phyloP scores from a whole-genome alignment of 2,888 invertebrate species.

The Eumacrocentrus americanus region DNA sequence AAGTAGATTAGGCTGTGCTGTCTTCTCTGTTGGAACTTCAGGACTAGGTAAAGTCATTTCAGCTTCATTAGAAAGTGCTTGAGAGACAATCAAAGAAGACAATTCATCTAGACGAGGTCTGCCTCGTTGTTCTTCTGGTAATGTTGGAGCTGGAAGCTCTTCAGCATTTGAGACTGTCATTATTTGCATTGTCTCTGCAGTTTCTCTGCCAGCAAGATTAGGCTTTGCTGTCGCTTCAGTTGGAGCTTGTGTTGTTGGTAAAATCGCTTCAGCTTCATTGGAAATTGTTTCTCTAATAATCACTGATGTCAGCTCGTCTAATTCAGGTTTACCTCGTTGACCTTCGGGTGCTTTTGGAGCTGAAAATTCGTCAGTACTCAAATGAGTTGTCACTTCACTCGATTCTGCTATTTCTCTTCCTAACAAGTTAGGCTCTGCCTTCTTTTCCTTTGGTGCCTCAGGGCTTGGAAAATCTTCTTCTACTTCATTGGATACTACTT shows the following conservation, averaged over 20 bases:
- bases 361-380: conserved; percentile 30
- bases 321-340: conserved; percentile 29
- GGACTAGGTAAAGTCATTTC: conserved; percentile 41
- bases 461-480: conserved; percentile 37
- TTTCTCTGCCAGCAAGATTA: conserved; percentile 45
- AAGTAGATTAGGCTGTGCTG: conserved; percentile 54
- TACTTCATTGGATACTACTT: conserved; percentile 42
- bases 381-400: conserved; percentile 39
- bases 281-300: conserved; percentile 43
- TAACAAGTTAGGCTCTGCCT: conserved; percentile 53
- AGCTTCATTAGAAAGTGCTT: conserved; percentile 42
- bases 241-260: conserved; percentile 31
- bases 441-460: conserved; percentile 47
- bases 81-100: conserved; percentile 44
- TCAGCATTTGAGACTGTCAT: conserved; percentile 38
- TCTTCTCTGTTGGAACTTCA: conserved; percentile 48
- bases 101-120: conserved; percentile 46
- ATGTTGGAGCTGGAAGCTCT: conserved; percentile 20
- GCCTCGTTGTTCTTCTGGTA: conserved; percentile 45
- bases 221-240: conserved; percentile 40
- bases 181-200: conserved; percentile 54
- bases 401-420: conserved; percentile 50
- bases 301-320: conserved; percentile 42
- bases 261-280: conserved; percentile 37
- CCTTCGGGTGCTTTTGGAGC: conserved; percentile 31